Percentiles rank a stretch among this genome's conserved stretches.
Evolutionary conservation across 2,113 vertebrate species (phyloP).

Genomic region (Sceloporus undulatus): DNA sequence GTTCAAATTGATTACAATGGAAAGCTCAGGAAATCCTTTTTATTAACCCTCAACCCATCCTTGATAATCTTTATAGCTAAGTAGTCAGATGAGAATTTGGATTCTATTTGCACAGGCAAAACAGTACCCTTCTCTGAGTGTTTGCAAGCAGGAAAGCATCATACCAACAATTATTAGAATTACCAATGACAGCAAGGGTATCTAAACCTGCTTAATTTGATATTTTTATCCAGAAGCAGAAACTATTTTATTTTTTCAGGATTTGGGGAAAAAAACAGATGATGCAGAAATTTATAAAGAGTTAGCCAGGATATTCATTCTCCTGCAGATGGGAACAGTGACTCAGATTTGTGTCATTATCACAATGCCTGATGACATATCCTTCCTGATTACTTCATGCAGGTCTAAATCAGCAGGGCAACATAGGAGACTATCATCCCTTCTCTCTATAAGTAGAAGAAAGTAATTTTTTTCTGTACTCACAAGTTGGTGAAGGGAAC

Average conservation of each 20-base stretch:
- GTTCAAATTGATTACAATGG: conserved; percentile 38
- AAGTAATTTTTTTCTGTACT: conserved; percentile 9
- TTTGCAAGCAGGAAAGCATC: background rate
- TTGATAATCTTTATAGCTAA: conserved; percentile 16
- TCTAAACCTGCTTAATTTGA: background rate
- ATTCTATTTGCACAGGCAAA: conserved; percentile 11
- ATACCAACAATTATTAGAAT: background rate
- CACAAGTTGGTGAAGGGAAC: background rate
- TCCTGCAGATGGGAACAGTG: background rate
- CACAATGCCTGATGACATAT: conserved; percentile 2
- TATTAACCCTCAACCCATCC: background rate
- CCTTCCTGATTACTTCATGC: conserved; percentile 10
- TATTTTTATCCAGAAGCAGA: background rate
- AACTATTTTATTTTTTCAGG: background rate
- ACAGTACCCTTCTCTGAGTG: background rate
- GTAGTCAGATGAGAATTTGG: background rate
- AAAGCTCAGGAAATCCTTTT: background rate
- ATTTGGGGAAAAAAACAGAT: background rate
- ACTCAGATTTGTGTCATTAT: background rate
- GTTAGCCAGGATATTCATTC: background rate
- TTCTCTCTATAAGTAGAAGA: background rate
- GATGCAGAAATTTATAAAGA: background rate
- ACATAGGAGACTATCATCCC: background rate
- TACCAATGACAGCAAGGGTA: background rate
- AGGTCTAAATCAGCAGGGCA: background rate